phyloP scores from a whole-genome alignment of 2,113 vertebrate species.

The Stegostoma tigrinum region DNA sequence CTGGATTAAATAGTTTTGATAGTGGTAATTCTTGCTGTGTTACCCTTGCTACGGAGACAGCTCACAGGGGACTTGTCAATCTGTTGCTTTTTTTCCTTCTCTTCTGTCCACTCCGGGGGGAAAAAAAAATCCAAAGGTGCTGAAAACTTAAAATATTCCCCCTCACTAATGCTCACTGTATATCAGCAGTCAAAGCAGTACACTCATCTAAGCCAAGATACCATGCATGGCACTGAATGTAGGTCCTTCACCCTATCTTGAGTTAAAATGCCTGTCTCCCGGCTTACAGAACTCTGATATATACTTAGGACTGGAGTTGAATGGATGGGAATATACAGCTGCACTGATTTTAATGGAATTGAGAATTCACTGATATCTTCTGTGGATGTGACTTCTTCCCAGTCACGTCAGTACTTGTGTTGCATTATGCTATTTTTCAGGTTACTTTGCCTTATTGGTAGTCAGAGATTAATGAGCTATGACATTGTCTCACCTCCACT shows the following conservation, averaged over 20 bases:
- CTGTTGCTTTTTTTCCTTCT: too few species aligned
- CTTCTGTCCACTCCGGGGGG: too few species aligned
- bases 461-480: not conserved
- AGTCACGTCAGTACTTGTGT: not conserved
- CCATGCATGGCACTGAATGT: not conserved
- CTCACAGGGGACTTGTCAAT: not conserved
- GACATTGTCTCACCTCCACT: too few species aligned
- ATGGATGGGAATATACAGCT: not conserved
- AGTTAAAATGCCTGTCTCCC: not conserved
- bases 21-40: not conserved
- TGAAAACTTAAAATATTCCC: not conserved
- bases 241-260: not conserved
- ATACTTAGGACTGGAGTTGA: not conserved
- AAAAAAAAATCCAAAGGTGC: not conserved
- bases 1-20: not conserved
- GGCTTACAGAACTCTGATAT: not conserved
- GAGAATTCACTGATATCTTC: not conserved
- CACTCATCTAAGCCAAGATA: not conserved
- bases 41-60: not conserved
- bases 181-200: not conserved
- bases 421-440: conserved; percentile 18
- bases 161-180: not conserved
- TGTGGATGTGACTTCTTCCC: not conserved
- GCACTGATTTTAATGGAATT: not conserved
- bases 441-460: not conserved